phyloP scores from a whole-genome alignment of 2,888 invertebrate species.

The Panorpa germanica region DNA sequence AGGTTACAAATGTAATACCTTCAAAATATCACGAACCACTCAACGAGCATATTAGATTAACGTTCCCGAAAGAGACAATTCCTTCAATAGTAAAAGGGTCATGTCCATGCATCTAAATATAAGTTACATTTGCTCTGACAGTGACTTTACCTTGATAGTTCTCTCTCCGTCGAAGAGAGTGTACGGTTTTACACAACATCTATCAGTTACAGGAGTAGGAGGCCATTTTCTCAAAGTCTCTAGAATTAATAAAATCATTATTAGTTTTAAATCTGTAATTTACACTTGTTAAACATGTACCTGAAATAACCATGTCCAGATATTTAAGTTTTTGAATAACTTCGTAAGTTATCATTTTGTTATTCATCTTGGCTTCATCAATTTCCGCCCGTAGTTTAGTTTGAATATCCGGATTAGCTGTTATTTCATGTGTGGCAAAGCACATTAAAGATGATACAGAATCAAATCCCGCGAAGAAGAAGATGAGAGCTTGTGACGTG shows the following conservation, averaged over 20 bases:
- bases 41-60: no score
- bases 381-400: slow-evolving; percentile 11
- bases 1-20: no score
- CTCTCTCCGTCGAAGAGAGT: no score
- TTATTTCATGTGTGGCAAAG: slow-evolving; percentile 11
- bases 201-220: slow-evolving; percentile 6
- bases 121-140: not conserved
- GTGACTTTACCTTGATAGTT: not conserved
- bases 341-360: slow-evolving; percentile 13
- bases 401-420: slow-evolving; percentile 12
- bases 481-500: no score
- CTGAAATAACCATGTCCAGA: slow-evolving; percentile 15
- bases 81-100: slow-evolving; percentile 1
- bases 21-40: no score
- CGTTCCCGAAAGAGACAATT: no score
- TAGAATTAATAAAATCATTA: slow-evolving; percentile 1
- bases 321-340: slow-evolving; percentile 15
- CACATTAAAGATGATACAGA: no score
- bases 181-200: slow-evolving; percentile 1
- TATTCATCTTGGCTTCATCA: slow-evolving; percentile 8
- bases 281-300: slow-evolving; percentile 10
- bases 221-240: slow-evolving; percentile 8
- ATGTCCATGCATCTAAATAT: not conserved
- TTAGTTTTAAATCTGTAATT: not conserved
- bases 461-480: no score